Evolutionary conservation across 2,888 invertebrate genomes (phyloP).

Genomic region (Psylliodes chrysocephalus): DNA sequence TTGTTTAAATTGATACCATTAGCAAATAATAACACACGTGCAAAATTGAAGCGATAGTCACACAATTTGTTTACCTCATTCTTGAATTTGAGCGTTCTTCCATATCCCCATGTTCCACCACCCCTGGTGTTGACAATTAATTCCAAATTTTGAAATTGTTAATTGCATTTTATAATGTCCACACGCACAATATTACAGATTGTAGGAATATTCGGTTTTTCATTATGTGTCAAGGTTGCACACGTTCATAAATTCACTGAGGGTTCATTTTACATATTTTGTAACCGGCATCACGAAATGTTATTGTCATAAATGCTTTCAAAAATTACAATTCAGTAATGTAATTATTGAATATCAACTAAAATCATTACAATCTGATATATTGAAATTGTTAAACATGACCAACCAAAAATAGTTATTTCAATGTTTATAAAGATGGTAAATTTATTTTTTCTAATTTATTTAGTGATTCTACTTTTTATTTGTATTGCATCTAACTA

Average conservation of each 20-base stretch:
- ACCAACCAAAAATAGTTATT: too few species aligned
- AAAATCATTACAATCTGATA: too few species aligned
- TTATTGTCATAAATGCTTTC: too few species aligned
- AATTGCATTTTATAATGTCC: background rate
- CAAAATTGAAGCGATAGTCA: background rate
- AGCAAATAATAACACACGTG: conserved; percentile 10
- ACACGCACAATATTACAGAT: background rate
- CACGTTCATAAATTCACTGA: background rate
- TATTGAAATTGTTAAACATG: too few species aligned
- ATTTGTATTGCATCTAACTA: too few species aligned
- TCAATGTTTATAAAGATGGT: too few species aligned
- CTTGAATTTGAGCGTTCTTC: conserved; percentile 14
- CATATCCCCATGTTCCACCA: background rate
- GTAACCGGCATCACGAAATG: too few species aligned
- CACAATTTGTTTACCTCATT: background rate
- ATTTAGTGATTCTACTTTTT: too few species aligned
- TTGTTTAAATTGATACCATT: background rate
- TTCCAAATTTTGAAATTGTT: background rate
- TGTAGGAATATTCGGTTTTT: background rate
- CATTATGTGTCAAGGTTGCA: background rate
- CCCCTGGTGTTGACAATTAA: background rate
- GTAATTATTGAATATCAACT: too few species aligned
- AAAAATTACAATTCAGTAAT: too few species aligned
- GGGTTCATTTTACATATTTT: background rate
- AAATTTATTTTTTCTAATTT: too few species aligned